Conservation (phyloP, 2,888 invertebrate genomes). For the Phyllotreta striolata region DNA sequence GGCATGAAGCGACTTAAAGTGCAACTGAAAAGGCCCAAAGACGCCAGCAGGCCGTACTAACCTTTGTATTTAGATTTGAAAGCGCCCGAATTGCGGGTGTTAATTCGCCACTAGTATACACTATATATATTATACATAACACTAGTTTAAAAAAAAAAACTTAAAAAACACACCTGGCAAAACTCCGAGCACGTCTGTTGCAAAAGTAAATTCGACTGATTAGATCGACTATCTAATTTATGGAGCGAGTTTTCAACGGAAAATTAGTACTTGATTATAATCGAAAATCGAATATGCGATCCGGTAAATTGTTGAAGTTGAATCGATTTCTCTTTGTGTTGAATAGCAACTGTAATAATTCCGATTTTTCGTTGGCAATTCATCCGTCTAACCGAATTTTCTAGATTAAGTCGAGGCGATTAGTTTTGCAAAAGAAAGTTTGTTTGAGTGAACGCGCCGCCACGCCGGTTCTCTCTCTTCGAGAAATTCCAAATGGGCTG, state of each 20-base stretch:
- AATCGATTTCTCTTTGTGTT: too few relatives aligned
- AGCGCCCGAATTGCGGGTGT: conserved; percentile 53
- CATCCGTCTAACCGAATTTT: conserved; percentile 26
- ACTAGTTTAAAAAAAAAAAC: conserved; percentile 41
- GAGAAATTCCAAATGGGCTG: conserved; percentile 83
- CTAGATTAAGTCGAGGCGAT: conserved; percentile 13
- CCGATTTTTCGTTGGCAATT: not conserved
- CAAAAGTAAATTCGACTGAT: conserved; percentile 23
- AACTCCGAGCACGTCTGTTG: conserved; percentile 46
- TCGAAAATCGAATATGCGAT: too few relatives aligned
- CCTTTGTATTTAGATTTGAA: conserved; percentile 63
- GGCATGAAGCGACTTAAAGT: conserved; percentile 99
- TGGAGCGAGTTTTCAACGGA: conserved; percentile 1
- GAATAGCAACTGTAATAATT: too few relatives aligned
- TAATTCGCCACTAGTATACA: conserved; percentile 55
- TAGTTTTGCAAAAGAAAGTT: conserved; percentile 29
- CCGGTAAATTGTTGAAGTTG: too few relatives aligned
- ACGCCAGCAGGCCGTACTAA: conserved; percentile 98
- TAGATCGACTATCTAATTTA: conserved; percentile 15
- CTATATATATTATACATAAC: conserved; percentile 47
- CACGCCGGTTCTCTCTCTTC: conserved; percentile 55
- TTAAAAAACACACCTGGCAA: conserved; percentile 49
- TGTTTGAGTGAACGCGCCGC: conserved; percentile 50
- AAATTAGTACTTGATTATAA: conserved; percentile 2
- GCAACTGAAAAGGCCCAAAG: conserved; percentile 98